These are phyloP conservation scores for Arrhopalites spinosus DNA, from an alignment of 2,888 invertebrate genomes.

Conservation along the genomic window DNA sequence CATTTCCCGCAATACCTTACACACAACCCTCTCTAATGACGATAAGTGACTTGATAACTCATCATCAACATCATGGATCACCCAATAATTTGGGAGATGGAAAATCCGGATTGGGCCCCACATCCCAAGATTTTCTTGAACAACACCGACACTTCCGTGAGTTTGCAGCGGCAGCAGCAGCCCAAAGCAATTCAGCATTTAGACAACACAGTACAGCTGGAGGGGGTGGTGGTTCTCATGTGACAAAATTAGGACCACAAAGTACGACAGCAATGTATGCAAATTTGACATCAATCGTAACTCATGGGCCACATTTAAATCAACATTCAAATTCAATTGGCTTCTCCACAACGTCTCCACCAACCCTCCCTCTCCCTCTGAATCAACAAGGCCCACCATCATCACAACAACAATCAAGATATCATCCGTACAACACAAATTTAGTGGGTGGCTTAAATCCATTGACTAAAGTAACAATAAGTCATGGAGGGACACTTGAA, in stretches of 20 bases:
- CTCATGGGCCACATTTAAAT: constrained; percentile 32
- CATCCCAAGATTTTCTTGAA: constrained; percentile 48
- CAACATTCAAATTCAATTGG: constrained; percentile 11
- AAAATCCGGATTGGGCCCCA: constrained; percentile 1
- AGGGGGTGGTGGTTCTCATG: not conserved
- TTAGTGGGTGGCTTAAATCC: constrained; percentile 34
- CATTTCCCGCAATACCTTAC: constrained; percentile 49
- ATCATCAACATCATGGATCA: constrained; percentile 46
- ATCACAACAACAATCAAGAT: constrained; percentile 25
- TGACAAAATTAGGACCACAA: constrained; percentile 26
- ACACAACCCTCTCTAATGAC: constrained; percentile 52
- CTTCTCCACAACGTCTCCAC: not conserved
- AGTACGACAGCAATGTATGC: constrained; percentile 50
- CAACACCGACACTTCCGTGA: constrained; percentile 51
- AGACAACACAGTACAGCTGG: constrained; percentile 38
- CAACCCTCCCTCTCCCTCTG: not conserved
- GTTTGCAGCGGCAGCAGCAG: constrained; percentile 42
- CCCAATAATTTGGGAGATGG: not conserved
- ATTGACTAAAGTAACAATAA: constrained; percentile 21
- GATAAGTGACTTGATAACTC: constrained; percentile 53
- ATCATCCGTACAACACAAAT: constrained; percentile 40
- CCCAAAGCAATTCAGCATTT: constrained; percentile 47
- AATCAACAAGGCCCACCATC: not conserved
- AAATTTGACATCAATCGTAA: constrained; percentile 49
- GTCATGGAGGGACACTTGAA: constrained; percentile 10